A percentile compares a stretch with the other conserved stretches of the same genome.
phyloP scores from a whole-genome alignment of 2,888 invertebrate genomes.

The Nymphalis c-album region DNA sequence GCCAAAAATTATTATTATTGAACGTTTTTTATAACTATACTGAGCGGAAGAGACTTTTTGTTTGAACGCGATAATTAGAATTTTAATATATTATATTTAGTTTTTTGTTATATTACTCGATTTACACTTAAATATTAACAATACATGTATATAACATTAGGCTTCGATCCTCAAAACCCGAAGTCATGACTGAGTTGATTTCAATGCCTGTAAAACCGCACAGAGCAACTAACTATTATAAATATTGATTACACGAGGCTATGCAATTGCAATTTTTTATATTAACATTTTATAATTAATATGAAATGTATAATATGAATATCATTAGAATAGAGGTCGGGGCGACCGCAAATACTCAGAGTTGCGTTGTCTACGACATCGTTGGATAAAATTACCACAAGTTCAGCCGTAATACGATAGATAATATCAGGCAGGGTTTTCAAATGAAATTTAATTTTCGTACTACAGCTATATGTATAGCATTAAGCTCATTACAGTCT shows the following conservation, averaged over 20 bases:
- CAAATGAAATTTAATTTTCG: slow-evolving; percentile 4
- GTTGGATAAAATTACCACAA: slow-evolving; percentile 31
- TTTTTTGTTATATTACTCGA: too few species aligned
- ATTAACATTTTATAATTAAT: neutral
- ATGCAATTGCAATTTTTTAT: neutral
- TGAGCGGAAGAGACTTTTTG: too few species aligned
- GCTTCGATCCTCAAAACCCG: too few species aligned
- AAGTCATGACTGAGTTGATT: too few species aligned
- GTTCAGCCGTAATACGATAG: slow-evolving; percentile 52
- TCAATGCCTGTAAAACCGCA: too few species aligned
- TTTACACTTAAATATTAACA: too few species aligned
- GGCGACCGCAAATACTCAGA: slow-evolving; percentile 36
- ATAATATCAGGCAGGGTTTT: slow-evolving; percentile 39
- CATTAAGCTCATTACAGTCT: too few species aligned
- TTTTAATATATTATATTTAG: too few species aligned
- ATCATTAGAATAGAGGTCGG: slow-evolving; percentile 42
- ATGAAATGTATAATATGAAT: slow-evolving; percentile 1
- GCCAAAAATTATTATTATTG: neutral
- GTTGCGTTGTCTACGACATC: slow-evolving; percentile 37
- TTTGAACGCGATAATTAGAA: too few species aligned
- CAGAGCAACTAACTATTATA: too few species aligned
- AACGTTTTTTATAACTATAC: too few species aligned
- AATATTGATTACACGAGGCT: neutral
- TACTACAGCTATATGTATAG: neutral
- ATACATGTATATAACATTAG: too few species aligned